Evolutionary conservation across 2,113 vertebrate genomes (phyloP), one percentile per base, ranked within the genome.

Genomic region (Procavia capensis): DNA sequence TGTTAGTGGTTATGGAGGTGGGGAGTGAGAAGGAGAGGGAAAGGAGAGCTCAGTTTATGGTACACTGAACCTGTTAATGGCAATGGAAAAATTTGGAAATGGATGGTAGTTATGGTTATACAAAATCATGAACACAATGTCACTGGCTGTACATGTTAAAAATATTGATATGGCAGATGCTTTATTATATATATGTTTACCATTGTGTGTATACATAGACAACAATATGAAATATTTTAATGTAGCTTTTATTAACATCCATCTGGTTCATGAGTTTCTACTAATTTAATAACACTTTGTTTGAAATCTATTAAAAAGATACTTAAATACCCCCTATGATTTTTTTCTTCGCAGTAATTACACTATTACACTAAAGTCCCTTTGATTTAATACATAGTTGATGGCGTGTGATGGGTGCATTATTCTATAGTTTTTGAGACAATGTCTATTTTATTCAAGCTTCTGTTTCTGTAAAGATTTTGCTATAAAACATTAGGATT

Each of bases 251-350:
- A 72, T 87, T 41, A 20, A 79, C 68, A 80, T 54, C 6, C 34
- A 80, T 19, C 2, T 84, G n/a, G 41, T 59, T 81, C 83, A 43
- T 94, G 29, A 79, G 57, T 47, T 43, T 64, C 76, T 85, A 87
- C 61, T 57, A 87, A 76, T 88, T 88, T 94, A 68, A 79, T 86
- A 66, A 90, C 24, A 4, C 31, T 97, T 93, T 93, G 20, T 80
- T 91, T 45, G 25, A 88, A 85, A 76, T 88, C 54, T 76, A 27
- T 91, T 81, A 78, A 91, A 68, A 92, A 45, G 54, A 68, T 36
- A 91, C 17, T 85, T 31, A 81, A 81, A 93, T 93, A 72, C 34
- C 25, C 27, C 93, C 78, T 87, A 25, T 87, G 27, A 88, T 74
- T 34, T 72, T 85, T 93, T 34, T 72, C 81, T 93, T 91, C 76